Conservation (phyloP, 53 echinoderm and acorn worm genomes). For the Henricia sp. region DNA sequence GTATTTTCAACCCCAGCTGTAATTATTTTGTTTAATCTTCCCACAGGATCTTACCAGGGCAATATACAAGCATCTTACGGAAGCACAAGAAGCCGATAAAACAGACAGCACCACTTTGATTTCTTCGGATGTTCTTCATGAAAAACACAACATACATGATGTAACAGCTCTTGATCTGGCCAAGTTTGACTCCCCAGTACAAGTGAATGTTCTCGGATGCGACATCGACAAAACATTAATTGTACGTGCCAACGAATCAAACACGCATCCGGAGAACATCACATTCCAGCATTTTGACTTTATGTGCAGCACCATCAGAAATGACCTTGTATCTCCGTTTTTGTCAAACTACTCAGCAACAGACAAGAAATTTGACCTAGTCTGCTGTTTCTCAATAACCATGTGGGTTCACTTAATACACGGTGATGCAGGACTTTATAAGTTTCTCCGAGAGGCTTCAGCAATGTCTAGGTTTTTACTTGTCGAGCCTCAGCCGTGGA, state of each 20-base stretch:
- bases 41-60: slow-evolving; percentile 65
- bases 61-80: slow-evolving; percentile 53
- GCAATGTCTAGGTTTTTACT: slow-evolving; percentile 45
- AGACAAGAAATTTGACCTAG: slow-evolving; percentile 44
- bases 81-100: no score
- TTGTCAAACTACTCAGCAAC: slow-evolving; percentile 6
- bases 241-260: slow-evolving; percentile 55
- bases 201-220: slow-evolving; percentile 55
- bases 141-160: background rate
- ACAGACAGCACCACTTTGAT: no score
- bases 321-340: slow-evolving; percentile 9
- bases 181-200: no score
- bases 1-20: no score
- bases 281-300: slow-evolving; percentile 46
- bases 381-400: slow-evolving; percentile 74
- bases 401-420: slow-evolving; percentile 79
- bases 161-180: no score
- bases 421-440: slow-evolving; percentile 57
- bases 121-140: background rate
- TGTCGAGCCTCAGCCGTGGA: slow-evolving; percentile 77
- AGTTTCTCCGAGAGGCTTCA: slow-evolving; percentile 50
- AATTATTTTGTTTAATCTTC: no score
- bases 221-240: slow-evolving; percentile 71
- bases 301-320: slow-evolving; percentile 41
- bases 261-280: slow-evolving; percentile 53